Conservation (phyloP, 2,888 invertebrate species). For the Luffia ferchaultella region DNA sequence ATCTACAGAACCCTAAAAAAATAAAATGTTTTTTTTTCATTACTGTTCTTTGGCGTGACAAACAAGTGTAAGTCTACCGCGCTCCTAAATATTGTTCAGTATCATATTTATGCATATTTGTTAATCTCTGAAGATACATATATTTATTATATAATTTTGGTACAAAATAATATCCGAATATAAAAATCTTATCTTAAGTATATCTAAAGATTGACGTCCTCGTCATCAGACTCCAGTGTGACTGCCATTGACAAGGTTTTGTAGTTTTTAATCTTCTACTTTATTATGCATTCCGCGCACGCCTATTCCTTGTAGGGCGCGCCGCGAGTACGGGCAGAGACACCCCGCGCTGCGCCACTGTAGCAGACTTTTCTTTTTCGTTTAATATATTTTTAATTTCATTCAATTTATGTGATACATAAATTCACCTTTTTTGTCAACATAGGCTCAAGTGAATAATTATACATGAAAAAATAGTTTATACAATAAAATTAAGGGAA, state of each 20-base stretch:
- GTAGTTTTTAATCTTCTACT: slow-evolving; percentile 61
- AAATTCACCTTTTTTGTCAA: too few relatives aligned
- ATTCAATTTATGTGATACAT: not conserved
- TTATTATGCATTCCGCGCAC: slow-evolving; percentile 62
- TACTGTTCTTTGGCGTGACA: too few relatives aligned
- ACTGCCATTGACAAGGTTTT: slow-evolving; percentile 55
- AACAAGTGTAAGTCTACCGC: too few relatives aligned
- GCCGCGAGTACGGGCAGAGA: slow-evolving; percentile 16
- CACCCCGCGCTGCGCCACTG: not conserved
- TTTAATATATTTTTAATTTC: not conserved
- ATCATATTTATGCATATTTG: too few relatives aligned
- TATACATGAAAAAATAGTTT: not conserved
- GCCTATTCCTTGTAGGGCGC: slow-evolving; percentile 59
- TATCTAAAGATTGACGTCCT: not conserved
- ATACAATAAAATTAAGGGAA: not conserved
- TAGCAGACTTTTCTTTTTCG: not conserved
- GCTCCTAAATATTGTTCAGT: not conserved
- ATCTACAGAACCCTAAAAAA: too few relatives aligned
- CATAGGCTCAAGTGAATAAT: not conserved
- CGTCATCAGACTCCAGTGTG: not conserved
- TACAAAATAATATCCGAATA: too few relatives aligned
- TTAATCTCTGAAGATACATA: too few relatives aligned
- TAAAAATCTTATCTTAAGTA: too few relatives aligned
- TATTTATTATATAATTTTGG: too few relatives aligned
- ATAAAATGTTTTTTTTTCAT: too few relatives aligned